These are phyloP conservation scores for Illadopsis cleaveri DNA, from an alignment of 2,113 vertebrate species.

Conservation along the genomic window DNA sequence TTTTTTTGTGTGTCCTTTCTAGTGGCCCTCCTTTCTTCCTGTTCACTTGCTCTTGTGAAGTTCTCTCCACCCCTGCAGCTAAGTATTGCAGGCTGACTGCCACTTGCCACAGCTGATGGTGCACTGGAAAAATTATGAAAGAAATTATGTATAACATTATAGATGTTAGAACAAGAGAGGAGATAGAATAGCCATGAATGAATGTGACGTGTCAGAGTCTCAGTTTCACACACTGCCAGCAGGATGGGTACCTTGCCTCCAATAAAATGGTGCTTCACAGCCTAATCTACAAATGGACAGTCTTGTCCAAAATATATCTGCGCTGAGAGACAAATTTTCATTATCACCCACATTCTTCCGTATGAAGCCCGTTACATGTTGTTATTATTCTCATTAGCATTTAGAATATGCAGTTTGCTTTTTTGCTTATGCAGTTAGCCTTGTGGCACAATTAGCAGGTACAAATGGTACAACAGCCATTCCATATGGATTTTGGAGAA, in stretches of 20 bases:
- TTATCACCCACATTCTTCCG: neutral
- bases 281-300: neutral
- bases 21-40: neutral
- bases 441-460: neutral
- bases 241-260: neutral
- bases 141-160: neutral
- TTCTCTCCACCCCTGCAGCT: neutral
- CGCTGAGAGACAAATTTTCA: neutral
- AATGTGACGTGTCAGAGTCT: neutral
- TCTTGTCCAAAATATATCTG: neutral
- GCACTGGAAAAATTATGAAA: neutral
- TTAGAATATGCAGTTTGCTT: neutral
- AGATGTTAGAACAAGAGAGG: neutral
- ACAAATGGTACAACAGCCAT: neutral
- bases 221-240: neutral
- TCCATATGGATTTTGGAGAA: neutral
- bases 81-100: neutral
- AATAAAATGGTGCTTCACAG: neutral
- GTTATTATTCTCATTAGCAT: neutral
- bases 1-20: neutral
- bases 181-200: neutral
- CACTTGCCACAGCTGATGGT: neutral
- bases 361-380: neutral
- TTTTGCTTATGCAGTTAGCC: neutral
- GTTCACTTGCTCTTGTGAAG: neutral